These are phyloP conservation scores for Pandemis corylana DNA, from an alignment of 2,888 invertebrate species.

Conservation along the genomic window DNA sequence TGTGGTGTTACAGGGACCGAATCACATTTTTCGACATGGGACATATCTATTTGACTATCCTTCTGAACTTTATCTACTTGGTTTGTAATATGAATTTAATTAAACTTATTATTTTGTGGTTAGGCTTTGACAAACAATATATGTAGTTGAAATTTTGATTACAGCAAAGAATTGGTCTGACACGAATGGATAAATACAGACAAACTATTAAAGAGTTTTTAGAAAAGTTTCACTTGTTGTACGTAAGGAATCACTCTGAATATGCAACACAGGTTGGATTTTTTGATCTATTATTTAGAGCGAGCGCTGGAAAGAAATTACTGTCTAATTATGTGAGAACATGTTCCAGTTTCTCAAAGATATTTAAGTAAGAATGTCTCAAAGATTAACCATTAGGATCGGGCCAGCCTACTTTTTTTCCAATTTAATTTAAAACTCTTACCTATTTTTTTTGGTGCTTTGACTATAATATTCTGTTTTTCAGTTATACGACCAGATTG, in stretches of 20 bases:
- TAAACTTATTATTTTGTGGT: background rate
- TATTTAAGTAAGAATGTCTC: too few relatives aligned
- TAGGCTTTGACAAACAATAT: too few relatives aligned
- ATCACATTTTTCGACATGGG: conserved; percentile 13
- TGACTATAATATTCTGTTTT: background rate
- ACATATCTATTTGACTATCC: background rate
- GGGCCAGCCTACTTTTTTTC: too few relatives aligned
- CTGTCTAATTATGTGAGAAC: too few relatives aligned
- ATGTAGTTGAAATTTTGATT: background rate
- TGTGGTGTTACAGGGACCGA: background rate
- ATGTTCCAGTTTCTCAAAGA: too few relatives aligned
- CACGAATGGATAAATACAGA: background rate
- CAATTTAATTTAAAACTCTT: too few relatives aligned
- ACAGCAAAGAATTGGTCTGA: conserved; percentile 12
- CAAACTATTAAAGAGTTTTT: conserved; percentile 12
- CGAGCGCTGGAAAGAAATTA: too few relatives aligned
- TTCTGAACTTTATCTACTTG: background rate
- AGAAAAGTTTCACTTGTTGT: conserved; percentile 2
- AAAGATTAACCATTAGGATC: too few relatives aligned
- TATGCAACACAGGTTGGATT: background rate
- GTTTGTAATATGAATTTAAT: background rate
- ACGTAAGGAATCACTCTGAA: background rate
- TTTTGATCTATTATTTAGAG: too few relatives aligned
- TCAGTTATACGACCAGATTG: conserved; percentile 3
- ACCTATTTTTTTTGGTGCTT: too few relatives aligned